Conservation (phyloP, 1,140 invertebrate species). For the Lasaia peninsularis region DNA sequence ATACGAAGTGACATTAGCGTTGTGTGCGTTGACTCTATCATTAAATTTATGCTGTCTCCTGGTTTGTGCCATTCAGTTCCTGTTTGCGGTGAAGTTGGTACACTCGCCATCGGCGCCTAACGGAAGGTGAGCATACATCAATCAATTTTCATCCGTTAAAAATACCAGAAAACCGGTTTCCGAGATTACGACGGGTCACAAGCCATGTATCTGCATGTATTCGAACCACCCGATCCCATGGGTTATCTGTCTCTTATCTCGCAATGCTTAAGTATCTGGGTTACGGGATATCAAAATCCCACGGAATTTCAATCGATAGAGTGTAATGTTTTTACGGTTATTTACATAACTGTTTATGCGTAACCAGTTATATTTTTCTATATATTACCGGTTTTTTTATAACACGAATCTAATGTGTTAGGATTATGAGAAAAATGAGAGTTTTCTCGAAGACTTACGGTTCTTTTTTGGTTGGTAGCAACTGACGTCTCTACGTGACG, state of each 20-base stretch:
- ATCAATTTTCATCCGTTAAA: slow-evolving; percentile 56
- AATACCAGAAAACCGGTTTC: slow-evolving; percentile 54
- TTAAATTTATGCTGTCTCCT: slow-evolving; percentile 93
- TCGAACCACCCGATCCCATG: not conserved
- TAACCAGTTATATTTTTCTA: slow-evolving; percentile 12
- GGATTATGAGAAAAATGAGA: not conserved
- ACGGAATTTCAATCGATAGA: slow-evolving; percentile 4
- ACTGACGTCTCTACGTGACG: not conserved
- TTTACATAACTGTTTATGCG: slow-evolving; percentile 8
- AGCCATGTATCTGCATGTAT: slow-evolving; percentile 11
- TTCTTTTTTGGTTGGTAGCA: not conserved
- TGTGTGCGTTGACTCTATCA: slow-evolving; percentile 91
- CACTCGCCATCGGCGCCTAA: slow-evolving; percentile 83
- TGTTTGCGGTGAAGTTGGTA: slow-evolving; percentile 94
- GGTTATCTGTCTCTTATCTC: slow-evolving; percentile 4
- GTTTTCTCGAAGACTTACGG: slow-evolving; percentile 3
- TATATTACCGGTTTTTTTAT: slow-evolving; percentile 8
- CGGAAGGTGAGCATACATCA: slow-evolving; percentile 65
- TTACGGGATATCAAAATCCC: slow-evolving; percentile 1
- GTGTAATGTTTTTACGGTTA: slow-evolving; percentile 4
- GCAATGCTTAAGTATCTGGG: not conserved
- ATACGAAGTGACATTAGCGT: slow-evolving; percentile 92
- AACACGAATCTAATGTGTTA: not conserved
- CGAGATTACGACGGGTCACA: slow-evolving; percentile 34
- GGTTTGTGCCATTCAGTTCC: slow-evolving; percentile 95